These are phyloP conservation scores for Sebastes vulpes DNA, from an alignment of 2,797 vertebrate genomes.

Conservation along the genomic window DNA sequence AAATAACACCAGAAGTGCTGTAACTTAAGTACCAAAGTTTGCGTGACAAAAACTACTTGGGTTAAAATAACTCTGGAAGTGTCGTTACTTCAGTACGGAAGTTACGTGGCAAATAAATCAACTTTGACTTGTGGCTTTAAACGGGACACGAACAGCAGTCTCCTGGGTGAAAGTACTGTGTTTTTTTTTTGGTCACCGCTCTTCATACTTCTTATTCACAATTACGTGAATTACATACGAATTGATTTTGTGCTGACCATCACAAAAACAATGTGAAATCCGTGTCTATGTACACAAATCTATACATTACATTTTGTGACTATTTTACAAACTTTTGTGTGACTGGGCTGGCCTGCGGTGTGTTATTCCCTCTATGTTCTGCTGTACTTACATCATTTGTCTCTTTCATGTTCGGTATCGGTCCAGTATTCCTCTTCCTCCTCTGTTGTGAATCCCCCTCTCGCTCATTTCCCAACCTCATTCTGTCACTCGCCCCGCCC, in stretches of 20 bases:
- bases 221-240: rapidly evolving
- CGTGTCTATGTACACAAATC: no score
- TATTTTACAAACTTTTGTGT: no score
- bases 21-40: no score
- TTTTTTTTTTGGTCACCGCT: rapidly evolving
- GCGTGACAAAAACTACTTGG: no score
- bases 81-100: rapidly evolving
- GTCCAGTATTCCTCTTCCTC: constrained; percentile 8
- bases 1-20: no score
- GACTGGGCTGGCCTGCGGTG: neutral
- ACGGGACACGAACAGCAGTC: rapidly evolving
- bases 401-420: neutral
- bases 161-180: no score
- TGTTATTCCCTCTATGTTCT: neutral
- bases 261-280: rapidly evolving
- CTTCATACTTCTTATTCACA: no score
- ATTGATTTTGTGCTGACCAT: no score
- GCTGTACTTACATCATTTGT: neutral
- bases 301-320: no score
- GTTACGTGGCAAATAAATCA: no score
- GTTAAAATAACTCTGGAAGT: no score
- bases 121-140: no score
- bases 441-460: constrained; percentile 54
- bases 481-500: constrained; percentile 89
- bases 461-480: constrained; percentile 86